These are phyloP conservation scores for Oenanthe oenanthe DNA, from an alignment of 2,113 vertebrate species.

Conservation along the genomic window DNA sequence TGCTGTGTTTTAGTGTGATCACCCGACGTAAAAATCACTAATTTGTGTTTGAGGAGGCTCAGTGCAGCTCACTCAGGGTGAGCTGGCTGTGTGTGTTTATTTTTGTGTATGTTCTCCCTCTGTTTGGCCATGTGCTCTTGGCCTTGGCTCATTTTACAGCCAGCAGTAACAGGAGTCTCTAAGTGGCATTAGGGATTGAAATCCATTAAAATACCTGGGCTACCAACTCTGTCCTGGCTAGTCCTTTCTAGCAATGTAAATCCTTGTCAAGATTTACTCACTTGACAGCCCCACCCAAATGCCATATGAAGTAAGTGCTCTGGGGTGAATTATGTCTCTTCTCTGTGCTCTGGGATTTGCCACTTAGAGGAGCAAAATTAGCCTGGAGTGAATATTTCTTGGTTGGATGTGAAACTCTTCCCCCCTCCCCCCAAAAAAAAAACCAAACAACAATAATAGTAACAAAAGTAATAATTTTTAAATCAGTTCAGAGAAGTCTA, in stretches of 20 bases:
- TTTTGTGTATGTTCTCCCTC: background rate
- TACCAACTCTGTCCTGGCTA: background rate
- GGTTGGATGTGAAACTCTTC: background rate
- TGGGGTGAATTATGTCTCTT: background rate
- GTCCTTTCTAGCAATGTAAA: background rate
- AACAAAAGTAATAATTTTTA: background rate
- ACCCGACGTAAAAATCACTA: background rate
- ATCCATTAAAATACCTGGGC: background rate
- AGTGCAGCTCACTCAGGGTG: background rate
- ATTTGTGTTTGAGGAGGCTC: background rate
- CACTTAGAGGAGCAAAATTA: background rate
- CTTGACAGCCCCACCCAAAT: background rate
- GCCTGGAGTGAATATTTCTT: background rate
- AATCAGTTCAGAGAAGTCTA: background rate
- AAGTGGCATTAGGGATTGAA: background rate
- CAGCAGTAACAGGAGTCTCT: background rate
- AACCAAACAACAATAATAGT: background rate
- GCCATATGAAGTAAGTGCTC: background rate
- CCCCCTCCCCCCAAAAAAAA: background rate
- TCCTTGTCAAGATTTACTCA: background rate
- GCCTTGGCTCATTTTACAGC: conserved; percentile 13
- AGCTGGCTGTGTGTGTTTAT: background rate
- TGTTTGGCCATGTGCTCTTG: background rate
- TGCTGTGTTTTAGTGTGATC: background rate
- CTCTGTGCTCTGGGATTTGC: background rate